Percentiles rank a stretch among this genome's conserved stretches.
phyloP scores from a whole-genome alignment of 2,113 vertebrate genomes.

The Odocoileus virginianus region DNA sequence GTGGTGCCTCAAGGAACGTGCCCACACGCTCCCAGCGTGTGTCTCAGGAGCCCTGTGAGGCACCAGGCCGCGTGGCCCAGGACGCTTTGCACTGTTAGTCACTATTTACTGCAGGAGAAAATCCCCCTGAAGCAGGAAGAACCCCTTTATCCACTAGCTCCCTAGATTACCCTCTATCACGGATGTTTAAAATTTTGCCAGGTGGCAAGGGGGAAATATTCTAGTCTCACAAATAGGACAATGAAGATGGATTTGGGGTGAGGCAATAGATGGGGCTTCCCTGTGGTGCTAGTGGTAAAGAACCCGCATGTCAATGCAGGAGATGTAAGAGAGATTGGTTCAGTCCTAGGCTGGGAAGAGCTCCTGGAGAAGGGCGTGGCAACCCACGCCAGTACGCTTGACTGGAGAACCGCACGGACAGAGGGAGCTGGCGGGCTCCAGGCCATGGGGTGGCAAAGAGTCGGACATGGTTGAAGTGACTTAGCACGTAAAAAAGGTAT shows the following conservation, averaged over 20 bases:
- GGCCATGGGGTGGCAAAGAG: background rate
- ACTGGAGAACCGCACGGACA: background rate
- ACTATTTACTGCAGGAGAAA: background rate
- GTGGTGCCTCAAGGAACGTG: rapidly evolving
- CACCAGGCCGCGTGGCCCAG: background rate
- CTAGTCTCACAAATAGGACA: background rate
- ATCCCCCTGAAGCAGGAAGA: background rate
- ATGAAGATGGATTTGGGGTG: background rate
- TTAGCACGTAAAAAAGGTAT: background rate
- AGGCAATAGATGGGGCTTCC: background rate
- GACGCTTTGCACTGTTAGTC: background rate
- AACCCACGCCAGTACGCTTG: background rate
- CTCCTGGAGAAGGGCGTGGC: background rate
- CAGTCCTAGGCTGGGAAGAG: background rate
- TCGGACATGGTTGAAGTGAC: rapidly evolving
- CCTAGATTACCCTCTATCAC: background rate
- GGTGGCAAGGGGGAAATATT: background rate
- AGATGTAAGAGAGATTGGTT: background rate
- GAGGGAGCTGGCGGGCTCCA: rapidly evolving
- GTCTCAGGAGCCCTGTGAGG: rapidly evolving
- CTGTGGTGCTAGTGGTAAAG: background rate
- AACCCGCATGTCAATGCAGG: rapidly evolving
- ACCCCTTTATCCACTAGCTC: background rate
- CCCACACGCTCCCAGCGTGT: background rate
- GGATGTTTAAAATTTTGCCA: background rate